Evolutionary conservation across 2,888 invertebrate species (phyloP).

Genomic region (Hanleya hanleyi): DNA sequence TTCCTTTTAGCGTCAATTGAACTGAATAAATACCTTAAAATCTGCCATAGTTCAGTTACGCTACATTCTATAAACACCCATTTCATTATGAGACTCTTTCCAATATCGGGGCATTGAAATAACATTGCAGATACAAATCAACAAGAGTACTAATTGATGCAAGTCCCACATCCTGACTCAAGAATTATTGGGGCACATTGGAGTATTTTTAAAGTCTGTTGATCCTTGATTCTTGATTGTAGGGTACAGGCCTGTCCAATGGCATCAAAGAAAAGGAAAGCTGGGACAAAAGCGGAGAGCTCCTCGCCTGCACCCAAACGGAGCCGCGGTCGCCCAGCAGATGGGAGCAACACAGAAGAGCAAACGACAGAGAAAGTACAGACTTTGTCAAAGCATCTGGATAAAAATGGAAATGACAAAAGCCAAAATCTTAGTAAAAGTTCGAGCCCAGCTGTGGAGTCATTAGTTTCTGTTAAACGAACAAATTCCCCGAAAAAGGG

Average conservation of each 20-base stretch:
- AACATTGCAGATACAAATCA: no score
- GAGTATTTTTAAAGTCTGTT: no score
- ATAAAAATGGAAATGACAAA: not conserved
- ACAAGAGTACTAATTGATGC: no score
- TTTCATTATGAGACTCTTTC: no score
- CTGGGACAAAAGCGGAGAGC: not conserved
- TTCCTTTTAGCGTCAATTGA: no score
- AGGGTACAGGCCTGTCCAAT: constrained; percentile 58
- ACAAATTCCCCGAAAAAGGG: constrained; percentile 11
- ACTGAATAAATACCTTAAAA: no score
- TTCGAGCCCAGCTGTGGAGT: not conserved
- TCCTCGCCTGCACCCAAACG: not conserved
- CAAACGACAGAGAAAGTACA: not conserved
- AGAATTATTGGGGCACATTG: no score
- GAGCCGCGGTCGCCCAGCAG: not conserved
- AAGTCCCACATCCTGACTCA: no score
- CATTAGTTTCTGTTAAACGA: not conserved
- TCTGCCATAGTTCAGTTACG: no score
- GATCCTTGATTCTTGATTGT: not conserved
- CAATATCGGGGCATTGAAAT: no score
- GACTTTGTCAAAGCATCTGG: no score
- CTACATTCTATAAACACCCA: no score
- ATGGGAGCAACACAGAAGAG: not conserved
- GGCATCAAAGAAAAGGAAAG: constrained; percentile 61
- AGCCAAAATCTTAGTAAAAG: not conserved